A percentile compares a stretch with the other conserved stretches of the same genome.
Conservation (phyloP, 2,113 vertebrate genomes). For the Scortum barcoo region DNA sequence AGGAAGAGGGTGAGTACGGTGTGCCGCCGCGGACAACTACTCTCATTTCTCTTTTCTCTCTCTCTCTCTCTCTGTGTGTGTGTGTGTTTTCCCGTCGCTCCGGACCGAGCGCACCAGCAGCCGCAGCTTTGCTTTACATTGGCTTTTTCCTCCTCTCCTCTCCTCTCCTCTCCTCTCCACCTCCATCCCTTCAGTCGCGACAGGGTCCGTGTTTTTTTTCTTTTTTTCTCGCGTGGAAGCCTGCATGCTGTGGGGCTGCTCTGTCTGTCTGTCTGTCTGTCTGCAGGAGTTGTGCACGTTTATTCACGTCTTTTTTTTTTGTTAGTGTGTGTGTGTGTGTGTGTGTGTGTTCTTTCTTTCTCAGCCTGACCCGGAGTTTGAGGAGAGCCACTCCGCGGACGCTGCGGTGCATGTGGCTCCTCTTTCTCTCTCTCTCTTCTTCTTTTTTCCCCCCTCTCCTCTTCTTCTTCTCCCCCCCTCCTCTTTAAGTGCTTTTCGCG, state of each 20-base stretch:
- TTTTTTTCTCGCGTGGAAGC: background rate
- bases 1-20: slow-evolving; percentile 96
- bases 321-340: no score
- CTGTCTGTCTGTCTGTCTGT: slow-evolving; percentile 23
- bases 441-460: no score
- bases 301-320: slow-evolving; percentile 43
- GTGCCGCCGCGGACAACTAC: slow-evolving; percentile 29
- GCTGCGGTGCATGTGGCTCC: slow-evolving; percentile 71
- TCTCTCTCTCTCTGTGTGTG: no score
- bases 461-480: slow-evolving; percentile 43
- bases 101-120: slow-evolving; percentile 51
- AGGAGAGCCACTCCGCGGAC: slow-evolving; percentile 44
- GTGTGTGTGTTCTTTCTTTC: slow-evolving; percentile 18
- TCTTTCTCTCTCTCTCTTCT: slow-evolving; percentile 44
- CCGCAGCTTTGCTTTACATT: slow-evolving; percentile 32
- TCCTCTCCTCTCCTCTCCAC: no score
- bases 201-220: slow-evolving; percentile 36
- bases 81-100: slow-evolving; percentile 19
- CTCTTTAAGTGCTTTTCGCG: slow-evolving; percentile 74
- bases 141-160: slow-evolving; percentile 15
- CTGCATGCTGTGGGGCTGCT: slow-evolving; percentile 15
- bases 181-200: slow-evolving; percentile 24
- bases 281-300: slow-evolving; percentile 53
- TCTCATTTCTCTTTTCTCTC: no score
- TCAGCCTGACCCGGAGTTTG: slow-evolving; percentile 57